A percentile compares a stretch with the other conserved stretches of the same genome.
These are phyloP conservation scores for Trachymyrmex cornetzi DNA, from an alignment of 1,140 invertebrate genomes.

Conservation along the genomic window DNA sequence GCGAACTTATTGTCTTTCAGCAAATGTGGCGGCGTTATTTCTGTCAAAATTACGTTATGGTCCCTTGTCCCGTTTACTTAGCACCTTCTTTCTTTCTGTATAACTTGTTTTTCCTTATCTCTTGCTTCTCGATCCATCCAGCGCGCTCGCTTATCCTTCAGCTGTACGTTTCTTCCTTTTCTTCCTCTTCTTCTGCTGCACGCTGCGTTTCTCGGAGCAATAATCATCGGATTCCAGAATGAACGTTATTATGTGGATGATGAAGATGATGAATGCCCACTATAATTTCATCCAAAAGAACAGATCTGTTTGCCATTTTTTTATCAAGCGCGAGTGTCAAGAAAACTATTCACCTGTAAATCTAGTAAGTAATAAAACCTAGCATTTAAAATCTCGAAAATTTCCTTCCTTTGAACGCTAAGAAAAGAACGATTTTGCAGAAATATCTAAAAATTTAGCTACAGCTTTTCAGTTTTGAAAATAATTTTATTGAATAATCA, in stretches of 20 bases:
- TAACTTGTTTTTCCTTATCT: conserved; percentile 1
- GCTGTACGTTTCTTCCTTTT: background rate
- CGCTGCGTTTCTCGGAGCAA: conserved; percentile 31
- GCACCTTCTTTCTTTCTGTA: conserved; percentile 67
- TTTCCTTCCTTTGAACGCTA: background rate
- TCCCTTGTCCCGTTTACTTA: conserved; percentile 69
- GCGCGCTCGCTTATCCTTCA: background rate
- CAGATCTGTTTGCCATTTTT: background rate
- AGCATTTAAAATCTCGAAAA: background rate
- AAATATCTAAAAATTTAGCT: too few relatives aligned
- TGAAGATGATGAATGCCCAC: conserved; percentile 19
- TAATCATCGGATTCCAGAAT: conserved; percentile 27
- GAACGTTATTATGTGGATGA: conserved; percentile 14
- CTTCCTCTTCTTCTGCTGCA: background rate
- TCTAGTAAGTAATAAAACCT: background rate
- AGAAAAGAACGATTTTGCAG: too few relatives aligned
- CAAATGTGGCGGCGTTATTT: conserved; percentile 81
- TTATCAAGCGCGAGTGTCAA: background rate
- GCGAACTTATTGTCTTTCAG: conserved; percentile 84
- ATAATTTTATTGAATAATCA: too few relatives aligned
- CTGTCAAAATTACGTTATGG: conserved; percentile 85
- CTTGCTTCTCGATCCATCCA: background rate
- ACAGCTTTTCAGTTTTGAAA: too few relatives aligned
- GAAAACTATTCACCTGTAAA: background rate
- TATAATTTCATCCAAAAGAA: conserved; percentile 9